Evolutionary conservation across 2,888 invertebrate species (phyloP).

Genomic region (Metopia argyrocephala): DNA sequence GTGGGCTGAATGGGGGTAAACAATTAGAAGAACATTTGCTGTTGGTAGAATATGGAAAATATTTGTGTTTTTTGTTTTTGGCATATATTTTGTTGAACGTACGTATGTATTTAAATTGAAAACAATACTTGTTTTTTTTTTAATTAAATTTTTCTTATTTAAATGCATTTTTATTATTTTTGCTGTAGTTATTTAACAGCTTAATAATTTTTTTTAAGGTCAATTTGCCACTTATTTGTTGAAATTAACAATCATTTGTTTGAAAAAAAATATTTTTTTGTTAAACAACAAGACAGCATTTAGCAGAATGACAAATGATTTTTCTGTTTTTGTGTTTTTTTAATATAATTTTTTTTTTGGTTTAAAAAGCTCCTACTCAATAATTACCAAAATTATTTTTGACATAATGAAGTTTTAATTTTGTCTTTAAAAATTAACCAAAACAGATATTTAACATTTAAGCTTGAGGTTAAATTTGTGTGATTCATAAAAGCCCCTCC

Average conservation of each 20-base stretch:
- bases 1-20: no score
- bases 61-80: no score
- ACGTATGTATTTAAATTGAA: no score
- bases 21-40: no score
- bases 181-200: neutral
- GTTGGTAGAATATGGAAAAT: no score
- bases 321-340: no score
- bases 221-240: conserved; percentile 43
- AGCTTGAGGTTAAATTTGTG: conserved; percentile 48
- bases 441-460: conserved; percentile 35
- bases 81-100: no score
- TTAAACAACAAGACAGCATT: conserved; percentile 1
- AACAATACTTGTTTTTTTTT: no score
- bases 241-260: conserved; percentile 49
- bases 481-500: no score
- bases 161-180: neutral
- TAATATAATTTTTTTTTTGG: no score
- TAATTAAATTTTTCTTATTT: no score
- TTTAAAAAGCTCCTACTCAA: conserved; percentile 31
- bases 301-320: conserved; percentile 38
- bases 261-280: neutral
- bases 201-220: conserved; percentile 35
- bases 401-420: neutral
- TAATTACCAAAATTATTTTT: neutral
- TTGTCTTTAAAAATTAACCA: neutral